Base-by-base conservation (phyloP, 2,797 vertebrate species). In the Argentina silus region DNA sequence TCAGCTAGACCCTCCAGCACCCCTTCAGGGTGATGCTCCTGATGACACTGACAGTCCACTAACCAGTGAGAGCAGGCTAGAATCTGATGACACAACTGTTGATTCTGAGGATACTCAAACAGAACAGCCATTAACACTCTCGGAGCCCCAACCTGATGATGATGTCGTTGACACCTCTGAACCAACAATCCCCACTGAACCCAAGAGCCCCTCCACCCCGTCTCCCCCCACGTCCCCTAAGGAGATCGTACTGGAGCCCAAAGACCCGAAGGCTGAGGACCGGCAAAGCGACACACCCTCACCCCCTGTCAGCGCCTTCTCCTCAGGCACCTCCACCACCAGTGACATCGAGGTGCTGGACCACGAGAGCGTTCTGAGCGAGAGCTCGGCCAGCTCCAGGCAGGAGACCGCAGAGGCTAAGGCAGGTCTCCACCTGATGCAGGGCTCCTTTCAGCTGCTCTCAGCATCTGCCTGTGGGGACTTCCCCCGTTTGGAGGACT, bases 331-430 rank as follows among this genome's bases (percentile, higher is more conserved):
- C 7, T 99, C 98, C 43, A 99, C 97, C 45, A 99, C 98, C 11
- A 99, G 98, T 77, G 98, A 99, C 67, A 99, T 99, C 77, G 98
- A 99, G 89, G 98, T 99, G 74, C 91, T 99, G 72, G 98, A 99
- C 88, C 98, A 99, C 0, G 98, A 99, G 78, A 99, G 98, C 47
- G 97, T 99, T 65, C 91, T 98, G 83, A 99, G 98, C n/a, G 98
- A 99, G 90, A 99, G 97, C 87, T 99, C 98, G 0, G 97, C 94
- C 23, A 97, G 98, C 77, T 99, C 98, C 2, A 93, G 98, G 72
- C 98, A 98, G 81, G 98, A 98, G 85, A 93, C 93, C 0, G 86
- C 94, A 0, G 98, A 99, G 76, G 91, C 95, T 12, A 99, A 99
- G 87, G 91, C 95, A 4, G 93, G 93, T 59, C 95, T 99, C 78